Evolutionary conservation across 2,888 invertebrate genomes (phyloP).

Genomic region (Crematogaster levior): DNA sequence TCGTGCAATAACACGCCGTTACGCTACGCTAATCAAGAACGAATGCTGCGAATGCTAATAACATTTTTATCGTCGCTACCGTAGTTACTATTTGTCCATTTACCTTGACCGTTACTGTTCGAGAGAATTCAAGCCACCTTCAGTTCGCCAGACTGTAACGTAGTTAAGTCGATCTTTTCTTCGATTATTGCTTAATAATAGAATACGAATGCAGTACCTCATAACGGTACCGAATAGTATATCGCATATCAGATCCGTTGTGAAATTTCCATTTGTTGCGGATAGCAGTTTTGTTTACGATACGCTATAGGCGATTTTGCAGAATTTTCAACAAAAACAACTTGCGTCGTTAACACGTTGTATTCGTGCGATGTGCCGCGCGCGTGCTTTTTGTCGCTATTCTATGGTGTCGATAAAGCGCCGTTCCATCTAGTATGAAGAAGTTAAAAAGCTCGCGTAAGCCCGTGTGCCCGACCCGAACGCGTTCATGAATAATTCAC

Average conservation of each 20-base stretch:
- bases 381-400: constrained; percentile 38
- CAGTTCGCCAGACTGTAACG: background rate
- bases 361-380: constrained; percentile 11
- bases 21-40: constrained; percentile 35
- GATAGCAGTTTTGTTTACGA: constrained; percentile 41
- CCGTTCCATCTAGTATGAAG: constrained; percentile 37
- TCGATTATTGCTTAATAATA: constrained; percentile 21
- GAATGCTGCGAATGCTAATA: constrained; percentile 24
- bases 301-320: constrained; percentile 35
- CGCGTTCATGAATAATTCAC: constrained; percentile 48
- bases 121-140: constrained; percentile 27
- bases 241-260: constrained; percentile 21
- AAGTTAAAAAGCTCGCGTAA: constrained; percentile 52
- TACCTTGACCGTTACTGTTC: constrained; percentile 18
- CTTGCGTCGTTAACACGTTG: constrained; percentile 44
- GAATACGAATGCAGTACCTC: background rate
- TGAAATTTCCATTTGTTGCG: constrained; percentile 40
- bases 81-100: constrained; percentile 20
- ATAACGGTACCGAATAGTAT: constrained; percentile 11
- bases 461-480: constrained; percentile 12
- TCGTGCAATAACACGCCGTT: background rate
- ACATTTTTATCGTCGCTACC: constrained; percentile 40
- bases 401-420: constrained; percentile 17
- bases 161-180: background rate
- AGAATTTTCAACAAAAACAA: constrained; percentile 45